Conservation (phyloP, 1,140 invertebrate species). For the Sipha flava region DNA sequence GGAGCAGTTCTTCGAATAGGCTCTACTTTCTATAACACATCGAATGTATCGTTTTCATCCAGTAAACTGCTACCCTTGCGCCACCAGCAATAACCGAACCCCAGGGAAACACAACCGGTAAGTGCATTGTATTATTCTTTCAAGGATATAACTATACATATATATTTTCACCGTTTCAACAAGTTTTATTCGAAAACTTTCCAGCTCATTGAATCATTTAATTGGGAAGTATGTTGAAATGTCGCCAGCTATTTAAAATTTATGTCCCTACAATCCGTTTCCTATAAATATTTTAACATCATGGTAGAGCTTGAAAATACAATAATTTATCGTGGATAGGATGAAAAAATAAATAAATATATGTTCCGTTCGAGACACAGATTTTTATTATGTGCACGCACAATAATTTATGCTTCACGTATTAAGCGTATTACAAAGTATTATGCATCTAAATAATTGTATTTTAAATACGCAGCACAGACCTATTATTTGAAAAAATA, state of each 20-base stretch:
- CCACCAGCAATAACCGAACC: background rate
- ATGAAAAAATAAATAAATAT: background rate
- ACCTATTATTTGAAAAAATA: too few species aligned
- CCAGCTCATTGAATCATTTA: background rate
- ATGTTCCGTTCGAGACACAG: too few species aligned
- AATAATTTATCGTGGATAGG: background rate
- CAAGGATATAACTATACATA: background rate
- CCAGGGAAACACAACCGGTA: constrained; percentile 2
- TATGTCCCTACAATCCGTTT: background rate
- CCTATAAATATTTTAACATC: background rate
- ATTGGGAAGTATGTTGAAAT: background rate
- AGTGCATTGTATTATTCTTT: background rate
- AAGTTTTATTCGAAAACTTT: background rate
- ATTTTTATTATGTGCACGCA: too few species aligned
- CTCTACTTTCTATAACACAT: background rate
- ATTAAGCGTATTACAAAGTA: too few species aligned
- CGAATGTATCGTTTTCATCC: constrained; percentile 15
- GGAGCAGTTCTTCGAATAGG: background rate
- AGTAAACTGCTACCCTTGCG: background rate
- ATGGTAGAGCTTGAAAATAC: background rate
- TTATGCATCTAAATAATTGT: too few species aligned
- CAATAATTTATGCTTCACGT: too few species aligned
- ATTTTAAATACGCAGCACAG: too few species aligned
- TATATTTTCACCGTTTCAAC: background rate
- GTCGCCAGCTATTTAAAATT: constrained; percentile 8